Evolutionary conservation across 2,888 invertebrate genomes (phyloP).

Genomic region (Epinotia nisella): DNA sequence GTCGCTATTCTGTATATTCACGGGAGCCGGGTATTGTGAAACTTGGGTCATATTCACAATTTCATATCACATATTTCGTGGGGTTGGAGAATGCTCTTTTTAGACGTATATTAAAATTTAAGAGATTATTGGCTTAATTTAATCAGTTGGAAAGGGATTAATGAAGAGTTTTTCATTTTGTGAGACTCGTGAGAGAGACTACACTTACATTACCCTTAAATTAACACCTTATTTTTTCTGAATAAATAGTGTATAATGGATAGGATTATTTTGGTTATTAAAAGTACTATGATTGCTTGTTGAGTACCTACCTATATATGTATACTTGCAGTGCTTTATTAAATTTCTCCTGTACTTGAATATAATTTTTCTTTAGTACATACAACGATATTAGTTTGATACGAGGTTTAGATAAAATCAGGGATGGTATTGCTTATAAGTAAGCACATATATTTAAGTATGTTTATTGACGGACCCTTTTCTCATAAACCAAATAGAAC

Average conservation of each 20-base stretch:
- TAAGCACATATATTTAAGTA: background rate
- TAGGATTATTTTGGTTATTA: too few species aligned
- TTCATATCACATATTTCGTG: slow-evolving; percentile 26
- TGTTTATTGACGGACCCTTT: slow-evolving; percentile 59
- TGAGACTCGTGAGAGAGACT: background rate
- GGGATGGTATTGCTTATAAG: background rate
- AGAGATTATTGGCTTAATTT: slow-evolving; percentile 34
- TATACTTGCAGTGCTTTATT: too few species aligned
- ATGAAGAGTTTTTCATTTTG: slow-evolving; percentile 1
- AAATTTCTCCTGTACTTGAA: background rate
- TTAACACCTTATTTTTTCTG: background rate
- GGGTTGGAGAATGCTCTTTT: slow-evolving; percentile 37
- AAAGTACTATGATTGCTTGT: too few species aligned
- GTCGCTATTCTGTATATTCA: slow-evolving; percentile 22
- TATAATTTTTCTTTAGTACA: background rate
- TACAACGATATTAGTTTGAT: background rate
- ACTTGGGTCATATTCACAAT: slow-evolving; percentile 38
- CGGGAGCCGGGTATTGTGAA: slow-evolving; percentile 21
- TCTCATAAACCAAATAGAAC: slow-evolving; percentile 66
- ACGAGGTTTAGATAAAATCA: background rate
- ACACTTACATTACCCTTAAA: background rate
- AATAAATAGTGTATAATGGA: background rate
- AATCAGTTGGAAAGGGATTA: slow-evolving; percentile 13
- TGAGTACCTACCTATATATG: too few species aligned
- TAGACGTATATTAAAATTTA: slow-evolving; percentile 33